phyloP scores from a whole-genome alignment of 2,888 invertebrate species.

The Sphecodes monilicornis region DNA sequence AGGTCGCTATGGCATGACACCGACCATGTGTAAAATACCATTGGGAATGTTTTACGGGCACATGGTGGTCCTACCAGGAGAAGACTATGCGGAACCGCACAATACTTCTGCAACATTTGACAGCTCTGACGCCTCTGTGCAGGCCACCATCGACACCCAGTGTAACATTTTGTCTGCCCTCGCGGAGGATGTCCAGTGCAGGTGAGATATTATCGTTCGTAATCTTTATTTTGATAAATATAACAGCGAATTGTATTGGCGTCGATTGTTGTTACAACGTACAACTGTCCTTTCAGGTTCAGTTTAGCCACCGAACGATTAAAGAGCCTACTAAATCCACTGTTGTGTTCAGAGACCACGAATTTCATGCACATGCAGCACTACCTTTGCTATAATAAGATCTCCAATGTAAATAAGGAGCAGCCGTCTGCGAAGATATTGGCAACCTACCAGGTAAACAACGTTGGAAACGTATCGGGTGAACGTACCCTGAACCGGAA shows the following conservation, averaged over 20 bases:
- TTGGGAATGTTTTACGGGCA: slow-evolving; percentile 98
- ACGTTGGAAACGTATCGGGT: neutral
- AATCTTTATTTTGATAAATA: slow-evolving; percentile 7
- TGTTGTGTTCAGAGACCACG: slow-evolving; percentile 91
- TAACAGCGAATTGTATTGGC: neutral
- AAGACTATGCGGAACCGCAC: slow-evolving; percentile 84
- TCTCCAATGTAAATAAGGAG: slow-evolving; percentile 86
- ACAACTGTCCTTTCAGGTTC: slow-evolving; percentile 74
- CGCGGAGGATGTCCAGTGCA: slow-evolving; percentile 92
- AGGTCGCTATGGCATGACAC: slow-evolving; percentile 96
- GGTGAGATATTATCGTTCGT: slow-evolving; percentile 84
- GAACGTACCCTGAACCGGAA: neutral
- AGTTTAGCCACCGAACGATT: slow-evolving; percentile 94
- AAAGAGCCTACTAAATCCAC: slow-evolving; percentile 91
- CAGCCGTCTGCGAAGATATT: slow-evolving; percentile 87
- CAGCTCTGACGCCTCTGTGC: slow-evolving; percentile 75
- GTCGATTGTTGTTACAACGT: neutral
- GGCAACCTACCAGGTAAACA: slow-evolving; percentile 85
- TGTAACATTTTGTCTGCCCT: slow-evolving; percentile 89
- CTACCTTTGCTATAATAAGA: slow-evolving; percentile 87
- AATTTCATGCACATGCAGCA: slow-evolving; percentile 94
- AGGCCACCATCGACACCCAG: slow-evolving; percentile 86
- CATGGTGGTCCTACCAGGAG: slow-evolving; percentile 89
- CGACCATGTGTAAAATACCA: slow-evolving; percentile 95
- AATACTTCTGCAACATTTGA: slow-evolving; percentile 75